These are phyloP conservation scores for Salarias fasciatus DNA, from an alignment of 2,797 vertebrate species.

Conservation along the genomic window DNA sequence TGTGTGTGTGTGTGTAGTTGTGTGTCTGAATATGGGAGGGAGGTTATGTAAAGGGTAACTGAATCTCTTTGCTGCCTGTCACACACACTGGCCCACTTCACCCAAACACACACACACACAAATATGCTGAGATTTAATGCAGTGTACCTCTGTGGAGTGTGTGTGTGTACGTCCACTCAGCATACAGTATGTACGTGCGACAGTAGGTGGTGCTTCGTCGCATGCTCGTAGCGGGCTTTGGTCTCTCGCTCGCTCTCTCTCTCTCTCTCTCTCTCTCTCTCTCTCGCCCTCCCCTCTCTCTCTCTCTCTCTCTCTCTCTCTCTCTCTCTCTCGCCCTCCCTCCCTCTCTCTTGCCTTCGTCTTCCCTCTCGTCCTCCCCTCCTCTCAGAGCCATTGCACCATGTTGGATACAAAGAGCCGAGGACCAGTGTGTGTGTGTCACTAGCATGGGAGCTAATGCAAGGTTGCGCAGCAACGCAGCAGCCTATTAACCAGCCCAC, in stretches of 20 bases:
- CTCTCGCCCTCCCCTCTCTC: slow-evolving; percentile 18
- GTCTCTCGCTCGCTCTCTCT: slow-evolving; percentile 52
- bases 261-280: slow-evolving; percentile 18
- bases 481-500: slow-evolving; percentile 52
- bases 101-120: slow-evolving; percentile 15
- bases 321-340: neutral
- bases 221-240: slow-evolving; percentile 53
- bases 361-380: slow-evolving; percentile 26
- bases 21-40: slow-evolving; percentile 58
- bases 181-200: slow-evolving; percentile 45
- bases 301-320: slow-evolving; percentile 20
- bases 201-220: slow-evolving; percentile 69
- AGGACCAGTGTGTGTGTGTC: slow-evolving; percentile 67
- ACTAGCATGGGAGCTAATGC: slow-evolving; percentile 71
- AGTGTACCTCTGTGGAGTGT: slow-evolving; percentile 7
- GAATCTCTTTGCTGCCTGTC: slow-evolving; percentile 67
- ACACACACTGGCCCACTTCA: slow-evolving; percentile 56
- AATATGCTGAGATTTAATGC: slow-evolving; percentile 56
- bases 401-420: slow-evolving; percentile 81
- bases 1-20: slow-evolving; percentile 28
- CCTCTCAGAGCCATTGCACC: slow-evolving; percentile 74
- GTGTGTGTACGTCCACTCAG: slow-evolving; percentile 18
- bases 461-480: slow-evolving; percentile 62
- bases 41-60: slow-evolving; percentile 85
- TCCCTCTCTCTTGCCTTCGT: slow-evolving; percentile 39